Percentiles rank a stretch among this genome's conserved stretches.
Evolutionary conservation across 2,113 vertebrate species (phyloP).

Genomic region (Mirounga angustirostris): DNA sequence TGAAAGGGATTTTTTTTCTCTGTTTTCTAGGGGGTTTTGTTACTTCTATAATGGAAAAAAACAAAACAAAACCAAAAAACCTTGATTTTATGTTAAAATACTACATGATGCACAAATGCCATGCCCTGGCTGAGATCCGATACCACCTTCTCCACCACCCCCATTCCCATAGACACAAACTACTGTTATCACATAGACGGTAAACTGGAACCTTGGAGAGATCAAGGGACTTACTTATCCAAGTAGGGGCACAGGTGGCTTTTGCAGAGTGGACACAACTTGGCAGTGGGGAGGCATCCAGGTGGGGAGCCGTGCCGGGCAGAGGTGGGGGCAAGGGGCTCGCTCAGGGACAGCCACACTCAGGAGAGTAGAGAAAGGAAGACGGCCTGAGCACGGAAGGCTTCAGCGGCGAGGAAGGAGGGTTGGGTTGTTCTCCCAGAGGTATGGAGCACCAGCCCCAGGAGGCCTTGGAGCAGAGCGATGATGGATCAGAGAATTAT

Average conservation of each 20-base stretch:
- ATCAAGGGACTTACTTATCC: background rate
- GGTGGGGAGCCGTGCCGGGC: background rate
- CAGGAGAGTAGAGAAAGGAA: background rate
- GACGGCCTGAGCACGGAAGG: background rate
- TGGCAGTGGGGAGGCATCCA: background rate
- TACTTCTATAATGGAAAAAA: background rate
- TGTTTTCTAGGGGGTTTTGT: background rate
- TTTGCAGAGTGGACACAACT: background rate
- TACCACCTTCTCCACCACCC: background rate
- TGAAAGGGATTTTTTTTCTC: background rate
- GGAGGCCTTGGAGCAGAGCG: background rate
- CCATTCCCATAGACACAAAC: background rate
- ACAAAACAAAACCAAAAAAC: background rate
- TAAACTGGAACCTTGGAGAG: background rate
- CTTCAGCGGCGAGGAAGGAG: too few relatives aligned
- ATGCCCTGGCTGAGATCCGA: background rate
- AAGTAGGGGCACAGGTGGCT: background rate
- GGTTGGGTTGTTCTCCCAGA: background rate
- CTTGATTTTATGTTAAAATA: slow-evolving; percentile 22
- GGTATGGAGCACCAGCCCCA: background rate
- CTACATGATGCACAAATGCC: background rate
- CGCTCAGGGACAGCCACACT: background rate
- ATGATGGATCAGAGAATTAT: background rate
- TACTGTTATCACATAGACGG: background rate
- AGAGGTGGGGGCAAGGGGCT: background rate